Evolutionary conservation across 2,888 invertebrate genomes (phyloP).

Genomic region (Argyresthia albistria): DNA sequence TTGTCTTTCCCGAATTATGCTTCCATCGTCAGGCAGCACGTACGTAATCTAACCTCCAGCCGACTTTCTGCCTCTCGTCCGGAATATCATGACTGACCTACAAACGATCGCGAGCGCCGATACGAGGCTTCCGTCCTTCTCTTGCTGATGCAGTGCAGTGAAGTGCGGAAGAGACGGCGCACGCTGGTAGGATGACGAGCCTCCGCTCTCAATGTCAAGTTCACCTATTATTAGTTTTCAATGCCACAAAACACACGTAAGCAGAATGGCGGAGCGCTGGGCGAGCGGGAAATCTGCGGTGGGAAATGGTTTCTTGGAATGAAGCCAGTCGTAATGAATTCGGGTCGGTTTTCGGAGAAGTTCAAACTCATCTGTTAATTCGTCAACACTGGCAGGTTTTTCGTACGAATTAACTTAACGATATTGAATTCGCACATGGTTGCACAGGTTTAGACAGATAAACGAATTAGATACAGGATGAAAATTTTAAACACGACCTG

Average conservation of each 20-base stretch:
- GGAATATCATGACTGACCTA: slow-evolving; percentile 70
- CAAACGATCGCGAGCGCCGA: slow-evolving; percentile 58
- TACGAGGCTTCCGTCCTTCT: slow-evolving; percentile 40
- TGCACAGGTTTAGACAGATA: no score
- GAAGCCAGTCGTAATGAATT: background rate
- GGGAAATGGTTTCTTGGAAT: slow-evolving; percentile 8
- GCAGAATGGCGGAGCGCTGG: slow-evolving; percentile 39
- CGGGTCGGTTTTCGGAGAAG: background rate
- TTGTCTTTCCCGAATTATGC: slow-evolving; percentile 25
- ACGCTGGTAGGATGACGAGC: slow-evolving; percentile 64
- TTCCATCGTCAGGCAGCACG: slow-evolving; percentile 40
- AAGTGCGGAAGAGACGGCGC: slow-evolving; percentile 47
- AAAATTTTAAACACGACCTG: no score
- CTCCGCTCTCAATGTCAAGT: slow-evolving; percentile 71
- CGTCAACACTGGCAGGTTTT: no score
- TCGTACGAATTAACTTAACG: no score
- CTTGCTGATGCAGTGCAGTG: slow-evolving; percentile 24
- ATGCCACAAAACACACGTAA: slow-evolving; percentile 67
- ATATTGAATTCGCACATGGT: no score
- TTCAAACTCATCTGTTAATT: no score
- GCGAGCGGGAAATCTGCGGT: slow-evolving; percentile 27
- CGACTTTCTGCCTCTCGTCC: slow-evolving; percentile 70
- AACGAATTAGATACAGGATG: no score
- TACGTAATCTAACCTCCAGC: slow-evolving; percentile 66
- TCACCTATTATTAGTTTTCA: slow-evolving; percentile 71